Evolutionary conservation across 2,113 vertebrate species (phyloP), one percentile per base, ranked within the genome.

Genomic region (Mormyrus iriodes): DNA sequence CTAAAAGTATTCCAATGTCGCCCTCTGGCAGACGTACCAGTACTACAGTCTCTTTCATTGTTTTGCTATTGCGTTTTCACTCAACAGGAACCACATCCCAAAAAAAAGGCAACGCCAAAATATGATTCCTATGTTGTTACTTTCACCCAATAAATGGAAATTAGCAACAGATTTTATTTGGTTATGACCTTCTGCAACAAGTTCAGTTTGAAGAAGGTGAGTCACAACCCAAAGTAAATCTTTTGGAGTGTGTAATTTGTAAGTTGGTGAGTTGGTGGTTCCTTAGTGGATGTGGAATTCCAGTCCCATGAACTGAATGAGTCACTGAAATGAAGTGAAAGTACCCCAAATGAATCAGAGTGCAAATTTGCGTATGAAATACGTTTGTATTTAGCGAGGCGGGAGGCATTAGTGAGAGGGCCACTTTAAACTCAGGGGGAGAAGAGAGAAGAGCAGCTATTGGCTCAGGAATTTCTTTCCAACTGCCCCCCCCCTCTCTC

Each of bases 391-490:
- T 46, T 51, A n/a, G 21, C 44, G 3, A 49, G 46, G 24, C 19
- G 0, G 83, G 83, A 48, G 46, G 42, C 83, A 85, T 21, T 46
- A n/a, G 48, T 27, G 44, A 51, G 48, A 85, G 44, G 21, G 5
- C 21, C 6, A 3, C 46, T 27, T 85, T 85, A 52, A 31, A 55
- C 48, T 31, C 48, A 7, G 27, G 9, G 12, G n/a, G 17, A 7
- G 27, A 52, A 39, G 5, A 52, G 58, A 44, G 48, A 83, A 48
- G 15, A 83, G 58, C 12, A 51, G 39, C 35, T 9, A 82, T 21
- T 10, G 58, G 42, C 51, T 88, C n/a, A 31, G 52, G 88, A 79
- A 90, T 21, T 88, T 58, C 48, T 85, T 91, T 83, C 53, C 42
- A 44, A 44, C 15, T 19, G 27, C 61, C 44, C 85, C 27, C 53